phyloP scores from a whole-genome alignment of 2,797 vertebrate genomes.

The Rhabdophis nuchalis region DNA sequence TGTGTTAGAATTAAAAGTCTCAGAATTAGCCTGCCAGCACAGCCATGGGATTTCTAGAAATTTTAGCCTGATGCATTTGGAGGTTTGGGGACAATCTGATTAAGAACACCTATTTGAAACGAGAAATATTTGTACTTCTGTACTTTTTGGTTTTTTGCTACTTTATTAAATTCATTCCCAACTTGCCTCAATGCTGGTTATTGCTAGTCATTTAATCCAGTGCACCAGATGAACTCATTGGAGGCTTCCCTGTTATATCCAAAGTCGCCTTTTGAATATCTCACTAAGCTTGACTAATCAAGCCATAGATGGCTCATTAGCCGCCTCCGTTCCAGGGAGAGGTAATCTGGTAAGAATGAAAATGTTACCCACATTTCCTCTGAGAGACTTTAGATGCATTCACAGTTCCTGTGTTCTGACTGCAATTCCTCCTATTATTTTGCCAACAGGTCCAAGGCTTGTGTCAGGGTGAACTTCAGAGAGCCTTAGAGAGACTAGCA shows the following conservation, averaged over 20 bases:
- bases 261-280: background rate
- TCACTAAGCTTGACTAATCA: background rate
- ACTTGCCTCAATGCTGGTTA: background rate
- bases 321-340: background rate
- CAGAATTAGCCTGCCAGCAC: background rate
- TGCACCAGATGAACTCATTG: background rate
- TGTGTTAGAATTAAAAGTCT: background rate
- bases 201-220: background rate
- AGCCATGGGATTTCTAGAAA: background rate
- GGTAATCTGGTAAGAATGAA: background rate
- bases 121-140: background rate
- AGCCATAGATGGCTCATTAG: background rate
- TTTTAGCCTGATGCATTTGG: background rate
- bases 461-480: constrained; percentile 86
- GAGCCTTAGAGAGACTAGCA: constrained; percentile 84
- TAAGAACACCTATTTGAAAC: background rate
- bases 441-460: constrained; percentile 76
- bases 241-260: background rate
- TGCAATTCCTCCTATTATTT: background rate
- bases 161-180: background rate
- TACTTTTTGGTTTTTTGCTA: background rate
- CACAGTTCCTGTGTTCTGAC: background rate
- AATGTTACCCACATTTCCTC: background rate
- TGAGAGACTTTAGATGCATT: background rate
- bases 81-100: background rate